Conservation (phyloP, 2,113 vertebrate species). For the Mionectes macconnelli region DNA sequence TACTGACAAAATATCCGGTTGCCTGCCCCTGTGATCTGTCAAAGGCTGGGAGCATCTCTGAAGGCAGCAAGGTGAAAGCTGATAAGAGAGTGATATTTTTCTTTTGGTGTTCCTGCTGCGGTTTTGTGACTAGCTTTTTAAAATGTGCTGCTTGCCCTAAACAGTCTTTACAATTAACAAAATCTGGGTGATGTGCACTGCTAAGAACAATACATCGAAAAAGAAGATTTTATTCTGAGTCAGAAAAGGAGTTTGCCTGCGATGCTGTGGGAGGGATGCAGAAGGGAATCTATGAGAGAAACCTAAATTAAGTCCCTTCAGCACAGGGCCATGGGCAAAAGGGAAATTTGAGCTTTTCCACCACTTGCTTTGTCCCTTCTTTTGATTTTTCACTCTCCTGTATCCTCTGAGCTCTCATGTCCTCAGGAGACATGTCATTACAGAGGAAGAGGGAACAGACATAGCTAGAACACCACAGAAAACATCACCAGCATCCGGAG, state of each 20-base stretch:
- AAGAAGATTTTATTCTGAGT: constrained; percentile 43
- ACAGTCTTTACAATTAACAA: neutral
- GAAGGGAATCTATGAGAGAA: constrained; percentile 4
- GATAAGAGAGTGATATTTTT: constrained; percentile 14
- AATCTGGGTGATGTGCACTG: neutral
- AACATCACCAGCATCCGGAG: neutral
- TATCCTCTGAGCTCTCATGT: neutral
- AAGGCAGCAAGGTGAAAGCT: constrained; percentile 45
- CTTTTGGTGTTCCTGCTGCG: neutral
- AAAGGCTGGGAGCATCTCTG: constrained; percentile 2
- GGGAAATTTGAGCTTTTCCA: neutral
- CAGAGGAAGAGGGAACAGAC: neutral
- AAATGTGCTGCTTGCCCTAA: neutral
- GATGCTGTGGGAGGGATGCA: neutral
- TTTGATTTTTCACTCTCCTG: neutral
- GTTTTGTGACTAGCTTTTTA: neutral
- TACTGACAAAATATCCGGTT: constrained; percentile 61
- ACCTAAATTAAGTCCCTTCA: neutral
- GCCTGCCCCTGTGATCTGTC: neutral
- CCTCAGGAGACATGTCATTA: neutral
- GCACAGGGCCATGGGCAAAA: neutral
- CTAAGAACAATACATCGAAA: neutral
- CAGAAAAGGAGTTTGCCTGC: constrained; percentile 19
- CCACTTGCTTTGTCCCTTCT: neutral
- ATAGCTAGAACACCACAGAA: neutral